Base-by-base conservation (phyloP, 2,888 invertebrate species). In the Teleiodes luculella region DNA sequence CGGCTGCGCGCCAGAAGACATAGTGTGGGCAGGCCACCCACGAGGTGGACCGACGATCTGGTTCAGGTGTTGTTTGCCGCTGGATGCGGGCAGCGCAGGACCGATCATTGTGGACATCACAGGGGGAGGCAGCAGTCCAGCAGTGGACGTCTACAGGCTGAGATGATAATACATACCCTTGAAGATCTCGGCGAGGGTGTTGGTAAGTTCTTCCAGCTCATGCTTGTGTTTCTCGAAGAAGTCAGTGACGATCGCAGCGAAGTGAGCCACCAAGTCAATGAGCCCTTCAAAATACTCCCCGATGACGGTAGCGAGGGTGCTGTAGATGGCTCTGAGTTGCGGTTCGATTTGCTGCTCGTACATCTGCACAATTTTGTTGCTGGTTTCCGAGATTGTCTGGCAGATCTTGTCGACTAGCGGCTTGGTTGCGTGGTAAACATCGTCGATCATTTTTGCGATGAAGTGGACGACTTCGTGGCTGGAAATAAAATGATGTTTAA, bases 201-300 rank as follows among this genome's bases (percentile, higher is more conserved):
- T 86, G 43, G 91, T 83, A 3, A 94, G 68, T 61, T 93, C 92
- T 58, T 93, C 91, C 1, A 94, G 79, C 64, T 94, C 94, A 11
- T 91, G 91, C 76, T 93, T 92, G 74, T 94, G 92, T 54, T 91
- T 90, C 62, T 94, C 93, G 53, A 93, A 76, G 71, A 94, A 82
- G 64, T 91, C 88, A 0, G 90, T 71, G 37, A 91, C 61, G 35
- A 92, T 78, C 11, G 91, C 92, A 1, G 92, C 63, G 59, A 91
- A 83, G 55, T 90, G 83, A 0, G 93, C 90, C 1, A 91, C 68
- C 3, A 91, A 56, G 48, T 90, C 85, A 33, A 89, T 65, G 0
- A 83, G 60, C 0, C 87, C 80, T 16, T 90, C 76, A 36, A 87
- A 63, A 57, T 88, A 66, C 53, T 81, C 80, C 41, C 90, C 84